Evolutionary conservation across 2,113 vertebrate genomes (phyloP).

Genomic region (Varanus salvator): DNA sequence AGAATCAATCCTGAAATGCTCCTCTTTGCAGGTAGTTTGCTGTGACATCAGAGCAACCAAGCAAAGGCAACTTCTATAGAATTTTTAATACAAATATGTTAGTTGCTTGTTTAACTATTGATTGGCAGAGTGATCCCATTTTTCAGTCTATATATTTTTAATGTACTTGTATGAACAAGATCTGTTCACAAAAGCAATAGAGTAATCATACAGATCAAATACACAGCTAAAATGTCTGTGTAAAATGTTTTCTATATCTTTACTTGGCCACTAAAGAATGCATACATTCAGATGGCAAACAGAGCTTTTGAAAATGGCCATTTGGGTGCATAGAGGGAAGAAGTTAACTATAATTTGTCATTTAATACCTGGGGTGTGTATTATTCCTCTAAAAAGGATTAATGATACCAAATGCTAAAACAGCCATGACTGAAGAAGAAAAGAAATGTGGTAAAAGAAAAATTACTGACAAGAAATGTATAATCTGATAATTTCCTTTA

Average conservation of each 20-base stretch:
- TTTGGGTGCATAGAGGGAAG: too few relatives aligned
- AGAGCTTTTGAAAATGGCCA: too few relatives aligned
- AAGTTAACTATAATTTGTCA: too few relatives aligned
- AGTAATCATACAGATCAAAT: neutral
- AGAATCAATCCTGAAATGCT: neutral
- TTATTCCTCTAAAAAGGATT: neutral
- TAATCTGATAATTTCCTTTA: neutral
- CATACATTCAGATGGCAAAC: neutral
- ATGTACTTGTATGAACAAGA: neutral
- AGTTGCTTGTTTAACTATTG: neutral
- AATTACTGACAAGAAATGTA: neutral
- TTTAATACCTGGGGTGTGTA: too few relatives aligned
- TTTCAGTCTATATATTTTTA: neutral
- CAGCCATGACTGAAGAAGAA: too few relatives aligned
- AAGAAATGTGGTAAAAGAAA: neutral
- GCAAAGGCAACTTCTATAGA: neutral
- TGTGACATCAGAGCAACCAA: neutral
- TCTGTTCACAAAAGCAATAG: neutral
- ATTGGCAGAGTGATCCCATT: neutral
- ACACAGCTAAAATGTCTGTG: neutral
- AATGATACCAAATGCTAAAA: neutral
- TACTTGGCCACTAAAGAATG: neutral
- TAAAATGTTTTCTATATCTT: neutral
- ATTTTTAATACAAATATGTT: neutral
- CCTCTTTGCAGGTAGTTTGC: too few relatives aligned